Evolutionary conservation across 2,888 invertebrate genomes (phyloP).

Genomic region (Willowsia nigromaculata): DNA sequence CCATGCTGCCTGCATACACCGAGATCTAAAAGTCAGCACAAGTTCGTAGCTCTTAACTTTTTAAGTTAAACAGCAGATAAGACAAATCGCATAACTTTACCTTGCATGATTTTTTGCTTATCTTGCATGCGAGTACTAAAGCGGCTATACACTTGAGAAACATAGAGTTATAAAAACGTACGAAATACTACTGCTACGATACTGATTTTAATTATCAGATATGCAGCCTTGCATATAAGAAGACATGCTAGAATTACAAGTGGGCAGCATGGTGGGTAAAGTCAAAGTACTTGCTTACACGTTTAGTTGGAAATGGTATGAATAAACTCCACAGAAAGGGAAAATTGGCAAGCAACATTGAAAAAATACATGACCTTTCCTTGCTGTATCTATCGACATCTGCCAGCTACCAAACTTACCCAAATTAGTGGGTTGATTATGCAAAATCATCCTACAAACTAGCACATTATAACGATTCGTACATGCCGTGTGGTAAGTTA

Average conservation of each 20-base stretch:
- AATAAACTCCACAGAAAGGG: not conserved
- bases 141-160: not conserved
- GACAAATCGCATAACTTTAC: not conserved
- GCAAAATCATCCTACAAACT: constrained; percentile 2
- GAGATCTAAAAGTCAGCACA: not conserved
- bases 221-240: not conserved
- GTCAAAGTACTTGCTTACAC: not conserved
- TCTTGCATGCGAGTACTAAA: not conserved
- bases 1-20: not conserved
- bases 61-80: constrained; percentile 7
- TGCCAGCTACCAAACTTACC: not conserved
- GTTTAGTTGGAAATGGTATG: not conserved
- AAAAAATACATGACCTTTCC: constrained; percentile 9
- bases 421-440: constrained; percentile 19
- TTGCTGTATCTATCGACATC: not conserved
- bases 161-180: not conserved
- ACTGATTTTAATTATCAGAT: constrained; percentile 16
- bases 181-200: not conserved
- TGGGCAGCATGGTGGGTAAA: not conserved
- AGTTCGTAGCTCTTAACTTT: not conserved
- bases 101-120: not conserved
- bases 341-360: constrained; percentile 5
- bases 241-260: not conserved
- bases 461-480: too few species aligned
- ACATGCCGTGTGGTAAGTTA: too few species aligned